phyloP scores from a whole-genome alignment of 1,140 invertebrate genomes.

The Palaemon carinicauda region DNA sequence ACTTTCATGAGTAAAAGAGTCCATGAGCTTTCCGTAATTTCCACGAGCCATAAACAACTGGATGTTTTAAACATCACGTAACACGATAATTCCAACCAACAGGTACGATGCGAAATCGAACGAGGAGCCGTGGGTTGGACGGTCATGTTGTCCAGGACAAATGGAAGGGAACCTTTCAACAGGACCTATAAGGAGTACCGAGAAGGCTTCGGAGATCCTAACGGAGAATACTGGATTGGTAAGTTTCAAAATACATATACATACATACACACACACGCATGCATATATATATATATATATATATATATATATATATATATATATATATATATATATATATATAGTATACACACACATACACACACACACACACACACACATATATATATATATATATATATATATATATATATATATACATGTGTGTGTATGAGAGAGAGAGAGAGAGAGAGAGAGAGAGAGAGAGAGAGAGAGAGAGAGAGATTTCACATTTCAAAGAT shows the following conservation, averaged over 20 bases:
- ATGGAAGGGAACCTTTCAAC: conserved; percentile 11
- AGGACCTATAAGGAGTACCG: conserved; percentile 1
- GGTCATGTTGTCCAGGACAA: not conserved
- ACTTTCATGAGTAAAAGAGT: not conserved
- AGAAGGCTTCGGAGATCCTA: conserved; percentile 18
- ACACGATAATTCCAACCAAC: not conserved
- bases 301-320: not conserved
- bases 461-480: too few species aligned
- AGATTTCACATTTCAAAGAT: too few species aligned
- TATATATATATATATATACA: not conserved
- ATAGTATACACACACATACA: too few species aligned
- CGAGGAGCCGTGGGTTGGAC: conserved; percentile 21
- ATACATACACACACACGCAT: not conserved
- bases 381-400: too few species aligned
- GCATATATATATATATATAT: not conserved
- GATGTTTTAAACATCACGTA: not conserved
- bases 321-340: too few species aligned
- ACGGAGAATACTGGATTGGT: conserved; percentile 19
- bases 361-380: too few species aligned
- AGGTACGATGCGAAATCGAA: conserved; percentile 15
- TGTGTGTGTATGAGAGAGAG: not conserved
- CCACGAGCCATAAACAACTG: not conserved
- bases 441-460: too few species aligned
- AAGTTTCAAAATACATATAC: not conserved
- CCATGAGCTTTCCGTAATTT: not conserved